Percentiles rank a stretch among this genome's conserved stretches.
Conservation (phyloP, 1,140 invertebrate genomes). For the Araneus ventricosus region DNA sequence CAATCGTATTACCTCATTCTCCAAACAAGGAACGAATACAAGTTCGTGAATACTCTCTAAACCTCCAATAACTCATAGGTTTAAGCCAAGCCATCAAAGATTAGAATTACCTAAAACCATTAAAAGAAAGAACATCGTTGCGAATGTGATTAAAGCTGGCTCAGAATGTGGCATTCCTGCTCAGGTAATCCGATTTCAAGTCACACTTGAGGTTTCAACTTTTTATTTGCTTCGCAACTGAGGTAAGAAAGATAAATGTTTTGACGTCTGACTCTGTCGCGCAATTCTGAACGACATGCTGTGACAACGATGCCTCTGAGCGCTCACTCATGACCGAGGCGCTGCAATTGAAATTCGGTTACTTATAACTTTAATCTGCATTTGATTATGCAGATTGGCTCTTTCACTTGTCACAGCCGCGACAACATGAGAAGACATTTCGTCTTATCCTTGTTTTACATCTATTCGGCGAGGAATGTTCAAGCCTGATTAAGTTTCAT, state of each 20-base stretch:
- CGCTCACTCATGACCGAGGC: neutral
- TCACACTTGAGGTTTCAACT: slow-evolving; percentile 38
- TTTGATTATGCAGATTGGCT: slow-evolving; percentile 25
- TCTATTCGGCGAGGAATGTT: slow-evolving; percentile 1
- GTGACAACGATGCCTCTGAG: neutral
- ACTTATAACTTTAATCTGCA: neutral
- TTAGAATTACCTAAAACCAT: slow-evolving; percentile 21
- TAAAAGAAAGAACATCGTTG: slow-evolving; percentile 4
- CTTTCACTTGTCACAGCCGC: neutral
- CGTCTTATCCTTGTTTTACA: slow-evolving; percentile 4
- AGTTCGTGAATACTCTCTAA: neutral
- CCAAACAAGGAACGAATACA: neutral
- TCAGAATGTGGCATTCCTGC: slow-evolving; percentile 30
- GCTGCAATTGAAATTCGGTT: slow-evolving; percentile 26
- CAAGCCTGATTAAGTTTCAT: neutral
- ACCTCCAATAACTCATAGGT: neutral
- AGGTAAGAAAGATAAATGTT: slow-evolving; percentile 53
- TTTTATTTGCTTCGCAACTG: slow-evolving; percentile 15
- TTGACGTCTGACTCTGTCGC: slow-evolving; percentile 5
- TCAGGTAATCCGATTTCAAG: slow-evolving; percentile 39
- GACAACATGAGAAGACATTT: slow-evolving; percentile 36
- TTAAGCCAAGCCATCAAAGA: slow-evolving; percentile 5
- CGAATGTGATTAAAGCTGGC: slow-evolving; percentile 21
- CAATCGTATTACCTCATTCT: neutral
- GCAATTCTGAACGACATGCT: neutral